A percentile compares a stretch with the other conserved stretches of the same genome.
Conservation (phyloP, 2,113 vertebrate genomes). For the Mirounga angustirostris region DNA sequence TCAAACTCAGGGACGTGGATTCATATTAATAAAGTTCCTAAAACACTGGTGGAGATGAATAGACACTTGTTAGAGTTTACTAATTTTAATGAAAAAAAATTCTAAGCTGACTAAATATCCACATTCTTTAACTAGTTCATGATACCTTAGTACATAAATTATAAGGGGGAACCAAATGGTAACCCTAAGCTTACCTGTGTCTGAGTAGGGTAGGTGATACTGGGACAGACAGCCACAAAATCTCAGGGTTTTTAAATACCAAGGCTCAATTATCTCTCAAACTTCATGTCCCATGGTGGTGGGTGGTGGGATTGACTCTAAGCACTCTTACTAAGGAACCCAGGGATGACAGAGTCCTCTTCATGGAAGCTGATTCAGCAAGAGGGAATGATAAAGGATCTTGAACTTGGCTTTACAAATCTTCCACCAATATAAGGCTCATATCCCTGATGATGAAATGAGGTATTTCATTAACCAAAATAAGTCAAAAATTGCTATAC, state of each 20-base stretch:
- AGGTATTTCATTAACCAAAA: not conserved
- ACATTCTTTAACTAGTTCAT: not conserved
- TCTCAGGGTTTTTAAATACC: not conserved
- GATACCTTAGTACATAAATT: not conserved
- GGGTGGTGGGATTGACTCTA: not conserved
- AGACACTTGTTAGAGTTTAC: not conserved
- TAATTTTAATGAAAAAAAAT: slow-evolving; percentile 41
- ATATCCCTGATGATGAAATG: not conserved
- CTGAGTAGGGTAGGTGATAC: not conserved
- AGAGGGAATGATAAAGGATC: not conserved
- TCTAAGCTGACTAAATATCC: not conserved
- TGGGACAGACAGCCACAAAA: not conserved
- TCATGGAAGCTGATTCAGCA: not conserved
- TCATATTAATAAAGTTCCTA: slow-evolving; percentile 55
- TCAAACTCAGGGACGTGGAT: slow-evolving; percentile 11
- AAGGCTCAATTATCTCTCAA: not conserved
- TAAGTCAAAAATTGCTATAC: not conserved
- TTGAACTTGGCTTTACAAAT: not conserved
- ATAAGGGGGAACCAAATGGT: not conserved
- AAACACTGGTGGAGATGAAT: slow-evolving; percentile 30
- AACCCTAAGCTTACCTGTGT: not conserved
- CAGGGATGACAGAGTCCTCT: not conserved
- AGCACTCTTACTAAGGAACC: not conserved
- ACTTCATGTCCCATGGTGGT: not conserved
- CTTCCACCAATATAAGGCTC: not conserved